Evolutionary conservation across 2,888 invertebrate species (phyloP), one percentile per base, ranked within the genome.

Genomic region (Drosophila nigricruria): DNA sequence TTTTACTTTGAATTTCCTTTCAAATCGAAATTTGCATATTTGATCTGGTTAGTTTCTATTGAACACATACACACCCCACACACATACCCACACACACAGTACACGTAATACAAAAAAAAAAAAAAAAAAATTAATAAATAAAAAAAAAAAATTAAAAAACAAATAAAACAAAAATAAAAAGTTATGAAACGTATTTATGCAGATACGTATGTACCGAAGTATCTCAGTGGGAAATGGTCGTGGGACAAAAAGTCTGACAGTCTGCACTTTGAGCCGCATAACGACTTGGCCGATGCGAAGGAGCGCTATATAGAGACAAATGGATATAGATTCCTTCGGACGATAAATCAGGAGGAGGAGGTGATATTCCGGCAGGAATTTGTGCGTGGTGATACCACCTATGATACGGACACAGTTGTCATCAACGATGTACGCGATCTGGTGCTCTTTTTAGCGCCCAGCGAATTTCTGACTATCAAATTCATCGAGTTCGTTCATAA

Each of bases 341-440:
- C 79, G 3, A 77, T 92, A 8, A 89, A 90, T 70, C 90, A 92
- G 56, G 66, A 91, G 20, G 92, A 93, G 62, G 93, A 93, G 60
- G 65, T 90, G 5, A 90, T 91, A 34, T 92, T 90, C 59, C 83
- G 88, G 0, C 87, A 91, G 61, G 90, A 90, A 3, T 93, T 89
- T 68, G 61, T 82, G 14, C 81, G 91, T 3, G 36, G 82, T 3
- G 66, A 76, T 0, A 61, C 43, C 3, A 77, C 84, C 3, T 81
- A 79, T 34, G 93, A 93, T 71, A 70, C 72, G 6, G 91, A 92
- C 49, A 82, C 89, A 0, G 81, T 93, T 42, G 80, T 90, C 3
- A 75, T 92, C 14, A 89, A 91, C 49, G 93, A 93, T 70, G 83
- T 93, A 5, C 91, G 92, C 25, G 88, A 92, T 72, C 45, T 93